Evolutionary conservation across 1,140 invertebrate species (phyloP), one percentile per base, ranked within the genome.

Genomic region (Drosophila nasuta): DNA sequence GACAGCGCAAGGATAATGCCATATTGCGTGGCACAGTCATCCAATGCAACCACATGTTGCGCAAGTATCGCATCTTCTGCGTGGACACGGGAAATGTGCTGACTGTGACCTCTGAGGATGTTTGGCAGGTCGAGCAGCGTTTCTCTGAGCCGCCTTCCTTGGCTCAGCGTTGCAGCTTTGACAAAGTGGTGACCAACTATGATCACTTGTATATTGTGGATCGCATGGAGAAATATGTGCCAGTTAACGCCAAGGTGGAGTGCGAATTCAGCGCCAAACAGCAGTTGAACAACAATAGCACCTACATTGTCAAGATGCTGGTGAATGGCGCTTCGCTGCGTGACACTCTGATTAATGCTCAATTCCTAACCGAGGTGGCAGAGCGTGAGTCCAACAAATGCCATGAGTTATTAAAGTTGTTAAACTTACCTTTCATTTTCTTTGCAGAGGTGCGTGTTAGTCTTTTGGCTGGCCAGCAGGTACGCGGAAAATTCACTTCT

Each of bases 51-150:
- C 88, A 89, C 13, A 93, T 93, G 65, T 91, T 93, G 28, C 93
- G 93, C 6, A 94, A 94, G 68, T 95, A 94, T 79, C 93, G 94
- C 35, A 95, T 97, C 0, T 94, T 94, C 30, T 96, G 95, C 69
- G 93, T 97, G 1, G 96, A 97, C 92, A 96, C 95, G 80, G 96
- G 96, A 33, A 97, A 97, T 85, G 93, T 93, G 28, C 94, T 94
- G 28, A 90, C 94, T 0, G 94, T 96, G 0, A 92, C 94, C 35
- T 89, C 91, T 0, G 93, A 91, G 58, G 94, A 96, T 79, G 94
- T 97, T 1, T 97, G 94, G 93, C 93, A 94, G 13, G 93, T 97
- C 20, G 95, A 96, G 59, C 93, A 93, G 28, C 93, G 95, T 70
- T 94, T 96, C 28, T 94, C 95, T 81, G 92, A 93, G n/a, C 73